phyloP scores from a whole-genome alignment of 2,888 invertebrate genomes.

The Phymatocera aterrima region DNA sequence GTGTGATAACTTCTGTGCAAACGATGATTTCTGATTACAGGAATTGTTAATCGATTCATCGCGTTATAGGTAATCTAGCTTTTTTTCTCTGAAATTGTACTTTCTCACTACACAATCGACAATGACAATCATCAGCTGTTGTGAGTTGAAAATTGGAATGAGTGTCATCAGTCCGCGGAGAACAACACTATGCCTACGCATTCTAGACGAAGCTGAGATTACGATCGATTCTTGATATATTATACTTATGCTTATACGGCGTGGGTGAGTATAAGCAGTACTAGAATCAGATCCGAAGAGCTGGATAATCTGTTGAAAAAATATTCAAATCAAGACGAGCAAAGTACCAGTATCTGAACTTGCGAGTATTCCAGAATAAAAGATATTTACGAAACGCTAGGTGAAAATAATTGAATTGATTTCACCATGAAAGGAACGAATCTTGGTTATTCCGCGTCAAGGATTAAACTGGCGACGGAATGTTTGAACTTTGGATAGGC shows the following conservation, averaged over 20 bases:
- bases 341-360: neutral
- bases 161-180: too few species aligned
- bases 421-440: neutral
- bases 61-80: neutral
- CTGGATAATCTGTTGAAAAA: neutral
- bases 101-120: neutral
- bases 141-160: too few species aligned
- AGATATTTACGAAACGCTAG: neutral
- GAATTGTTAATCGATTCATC: too few species aligned
- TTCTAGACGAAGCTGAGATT: neutral
- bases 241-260: neutral
- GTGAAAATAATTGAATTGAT: constrained; percentile 14
- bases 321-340: neutral
- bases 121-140: too few species aligned
- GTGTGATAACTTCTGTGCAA: neutral
- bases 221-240: neutral
- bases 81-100: neutral
- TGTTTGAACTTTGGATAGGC: constrained; percentile 29
- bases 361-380: neutral
- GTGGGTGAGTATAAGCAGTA: too few species aligned
- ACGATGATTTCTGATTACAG: neutral
- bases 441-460: constrained; percentile 12
- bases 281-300: neutral
- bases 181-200: neutral
- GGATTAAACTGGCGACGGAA: constrained; percentile 17